Evolutionary conservation across 2,113 vertebrate species (phyloP).

Genomic region (Sebastes fasciatus): DNA sequence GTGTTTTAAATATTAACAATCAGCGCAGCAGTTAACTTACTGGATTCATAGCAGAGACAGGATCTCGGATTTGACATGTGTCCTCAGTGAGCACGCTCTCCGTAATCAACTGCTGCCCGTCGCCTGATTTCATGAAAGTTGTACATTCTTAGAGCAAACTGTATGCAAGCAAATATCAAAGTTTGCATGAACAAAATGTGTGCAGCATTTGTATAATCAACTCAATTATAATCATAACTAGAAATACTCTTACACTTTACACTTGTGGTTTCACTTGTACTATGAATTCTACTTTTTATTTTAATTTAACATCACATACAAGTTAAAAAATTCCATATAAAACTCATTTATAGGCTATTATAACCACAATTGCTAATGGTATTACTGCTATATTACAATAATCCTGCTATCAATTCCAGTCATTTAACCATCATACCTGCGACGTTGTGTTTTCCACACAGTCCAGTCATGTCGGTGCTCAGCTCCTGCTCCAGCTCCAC

Average conservation of each 20-base stretch:
- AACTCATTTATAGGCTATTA: too few species aligned
- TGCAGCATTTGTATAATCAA: too few species aligned
- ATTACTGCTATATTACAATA: background rate
- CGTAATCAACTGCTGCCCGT: conserved; percentile 47
- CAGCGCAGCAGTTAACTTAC: conserved; percentile 42
- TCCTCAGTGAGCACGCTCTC: conserved; percentile 38
- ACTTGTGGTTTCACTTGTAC: too few species aligned
- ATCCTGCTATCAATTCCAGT: background rate
- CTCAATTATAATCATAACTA: too few species aligned
- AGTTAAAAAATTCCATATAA: too few species aligned
- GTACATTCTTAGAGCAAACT: background rate
- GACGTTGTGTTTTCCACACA: conserved; percentile 70
- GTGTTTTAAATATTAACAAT: background rate
- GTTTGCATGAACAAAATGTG: background rate
- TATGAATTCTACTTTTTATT: too few species aligned
- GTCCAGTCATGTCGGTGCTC: conserved; percentile 59
- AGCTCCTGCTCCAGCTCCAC: too few species aligned
- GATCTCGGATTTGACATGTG: conserved; percentile 70
- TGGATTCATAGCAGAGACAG: accelerated
- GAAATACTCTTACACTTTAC: too few species aligned
- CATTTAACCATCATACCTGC: conserved; percentile 32
- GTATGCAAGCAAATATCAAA: background rate
- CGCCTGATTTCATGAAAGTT: conserved; percentile 22
- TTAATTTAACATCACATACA: too few species aligned
- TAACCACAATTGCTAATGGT: background rate